phyloP scores from a whole-genome alignment of 2,113 vertebrate genomes.

The Dunckerocampus dactyliophorus region DNA sequence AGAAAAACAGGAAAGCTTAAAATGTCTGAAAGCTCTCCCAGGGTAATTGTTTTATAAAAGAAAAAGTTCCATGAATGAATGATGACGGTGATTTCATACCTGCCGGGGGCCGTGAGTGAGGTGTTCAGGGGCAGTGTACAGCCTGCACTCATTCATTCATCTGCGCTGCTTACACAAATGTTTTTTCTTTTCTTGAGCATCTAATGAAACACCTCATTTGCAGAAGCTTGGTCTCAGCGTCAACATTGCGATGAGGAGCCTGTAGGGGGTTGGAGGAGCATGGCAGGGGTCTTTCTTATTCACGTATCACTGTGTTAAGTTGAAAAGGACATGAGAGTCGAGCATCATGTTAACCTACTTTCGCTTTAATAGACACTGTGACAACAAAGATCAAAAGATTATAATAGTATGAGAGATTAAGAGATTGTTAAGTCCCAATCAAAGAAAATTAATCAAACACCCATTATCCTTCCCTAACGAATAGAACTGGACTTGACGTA shows the following conservation, averaged over 20 bases:
- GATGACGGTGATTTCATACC: conserved; percentile 25
- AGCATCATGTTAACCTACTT: background rate
- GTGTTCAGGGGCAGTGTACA: background rate
- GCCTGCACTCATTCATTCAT: background rate
- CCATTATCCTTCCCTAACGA: no score
- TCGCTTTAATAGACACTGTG: background rate
- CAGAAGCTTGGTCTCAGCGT: conserved; percentile 2
- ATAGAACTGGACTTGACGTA: no score
- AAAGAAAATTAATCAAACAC: no score
- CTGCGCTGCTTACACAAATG: background rate
- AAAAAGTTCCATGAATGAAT: conserved; percentile 48
- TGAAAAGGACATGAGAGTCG: background rate
- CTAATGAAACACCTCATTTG: conserved; percentile 1
- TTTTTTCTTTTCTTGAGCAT: background rate
- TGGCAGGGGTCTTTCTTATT: background rate
- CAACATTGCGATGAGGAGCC: conserved; percentile 5
- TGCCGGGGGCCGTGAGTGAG: background rate
- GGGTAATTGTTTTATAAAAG: conserved; percentile 23
- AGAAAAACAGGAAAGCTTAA: conserved; percentile 9
- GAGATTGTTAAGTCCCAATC: no score
- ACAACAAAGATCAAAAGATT: background rate
- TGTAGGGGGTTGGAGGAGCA: background rate
- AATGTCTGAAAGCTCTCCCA: conserved; percentile 45
- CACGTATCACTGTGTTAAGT: conserved; percentile 1
- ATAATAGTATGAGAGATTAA: no score